Percentiles rank a stretch among this genome's conserved stretches.
Conservation (phyloP, 2,888 invertebrate genomes). For the Alloscopus bannaensis region DNA sequence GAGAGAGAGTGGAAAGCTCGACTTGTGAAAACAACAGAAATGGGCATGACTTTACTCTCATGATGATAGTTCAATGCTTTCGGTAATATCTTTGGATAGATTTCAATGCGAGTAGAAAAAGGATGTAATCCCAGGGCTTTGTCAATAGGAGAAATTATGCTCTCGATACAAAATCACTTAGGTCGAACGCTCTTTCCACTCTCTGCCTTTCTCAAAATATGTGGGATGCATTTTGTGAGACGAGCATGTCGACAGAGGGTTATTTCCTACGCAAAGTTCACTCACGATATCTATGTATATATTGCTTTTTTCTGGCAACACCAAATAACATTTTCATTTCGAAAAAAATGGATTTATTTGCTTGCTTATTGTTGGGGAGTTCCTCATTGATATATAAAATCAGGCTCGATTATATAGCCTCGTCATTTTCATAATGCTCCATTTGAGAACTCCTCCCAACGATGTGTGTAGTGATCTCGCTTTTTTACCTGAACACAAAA, state of each 20-base stretch:
- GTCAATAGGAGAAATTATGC: constrained; percentile 48
- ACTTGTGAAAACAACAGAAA: constrained; percentile 30
- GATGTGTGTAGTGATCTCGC: not conserved
- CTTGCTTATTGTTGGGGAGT: constrained; percentile 12
- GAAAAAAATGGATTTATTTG: constrained; percentile 17
- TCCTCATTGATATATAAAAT: not conserved
- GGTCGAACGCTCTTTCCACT: constrained; percentile 3
- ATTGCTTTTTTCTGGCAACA: constrained; percentile 16
- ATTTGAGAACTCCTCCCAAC: not conserved
- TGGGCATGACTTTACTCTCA: constrained; percentile 47
- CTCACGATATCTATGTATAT: no score
- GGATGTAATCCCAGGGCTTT: constrained; percentile 43
- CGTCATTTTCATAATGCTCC: constrained; percentile 9
- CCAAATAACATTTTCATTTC: constrained; percentile 20
- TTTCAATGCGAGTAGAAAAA: not conserved
- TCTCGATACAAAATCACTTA: constrained; percentile 22
- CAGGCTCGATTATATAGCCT: not conserved
- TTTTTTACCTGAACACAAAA: not conserved
- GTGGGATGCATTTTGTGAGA: not conserved
- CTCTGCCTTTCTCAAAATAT: not conserved
- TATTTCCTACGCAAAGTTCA: not conserved
- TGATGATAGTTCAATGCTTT: constrained; percentile 24
- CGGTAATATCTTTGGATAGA: not conserved
- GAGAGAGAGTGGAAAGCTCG: constrained; percentile 15
- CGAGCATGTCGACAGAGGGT: not conserved